Base-by-base conservation (phyloP, 2,888 invertebrate species). In the Leptinotarsa peninsularis region DNA sequence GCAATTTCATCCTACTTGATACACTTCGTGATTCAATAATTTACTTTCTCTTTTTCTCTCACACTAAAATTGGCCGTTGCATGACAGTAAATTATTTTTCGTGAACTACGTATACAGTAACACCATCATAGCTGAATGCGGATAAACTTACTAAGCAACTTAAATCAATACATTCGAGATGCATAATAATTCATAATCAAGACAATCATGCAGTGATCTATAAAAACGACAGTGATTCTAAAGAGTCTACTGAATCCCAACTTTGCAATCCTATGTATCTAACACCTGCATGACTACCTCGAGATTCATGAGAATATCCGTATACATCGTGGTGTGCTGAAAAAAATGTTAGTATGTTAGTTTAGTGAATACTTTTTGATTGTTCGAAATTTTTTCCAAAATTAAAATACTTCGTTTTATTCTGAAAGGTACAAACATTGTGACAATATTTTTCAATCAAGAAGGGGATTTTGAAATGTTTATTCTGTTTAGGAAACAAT, bases 241-340 rank as follows among this genome's bases (percentile, higher is more conserved):
- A 85, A 85, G 88, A 88, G 85, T 88, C 88, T 88, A 88, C 88
- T 82, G 88, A 88, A 83, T 88, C 88, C 88, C 88, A 88, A 87
- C 88, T 88, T 88, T 88, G 88, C 87, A 88, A 88, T 85, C 88
- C 88, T 84, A 88, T 88, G 84, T 88, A 88, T 88, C 87, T 88
- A 88, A 88, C 88, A 87, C 86, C 88, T 85, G 87, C 87, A 82
- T 85, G 86, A 83, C 92, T 93, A 93, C 94, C 94, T 93, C 94
- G 91, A 86, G 93, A 92, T 88, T 93, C 93, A 89, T 93, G 93
- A 71, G 90, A 90, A 89, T 93, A 93, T 86, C 92, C 90, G 88
- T 91, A 91, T 84, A 89, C 89, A 85, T 91, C 91, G 85, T 91
- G 91, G 86, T 90, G 90, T 85, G 90, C 91, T 91, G 89, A 88